Evolutionary conservation across 1,140 invertebrate species (phyloP), one percentile per base, ranked within the genome.

Genomic region (Ylistrum balloti): DNA sequence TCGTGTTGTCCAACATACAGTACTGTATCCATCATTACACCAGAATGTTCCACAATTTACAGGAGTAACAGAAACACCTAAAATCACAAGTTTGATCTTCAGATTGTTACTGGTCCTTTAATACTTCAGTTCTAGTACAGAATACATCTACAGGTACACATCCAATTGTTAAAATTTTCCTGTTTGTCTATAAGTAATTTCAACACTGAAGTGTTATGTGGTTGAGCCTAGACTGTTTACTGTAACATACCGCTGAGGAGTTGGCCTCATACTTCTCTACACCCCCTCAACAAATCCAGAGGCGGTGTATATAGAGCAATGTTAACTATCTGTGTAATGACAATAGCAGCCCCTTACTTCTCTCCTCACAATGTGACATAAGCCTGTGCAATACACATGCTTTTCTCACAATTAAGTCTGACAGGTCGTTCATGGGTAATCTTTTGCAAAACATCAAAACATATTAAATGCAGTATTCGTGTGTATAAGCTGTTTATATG

Each of bases 321-420:
- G 56, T 74, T 74, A 74, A 74, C 56, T 28, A 74, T 28, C 22
- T 28, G 56, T 28, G 56, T 74, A 74, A 74, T 74, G 56, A 74
- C 56, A 74, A 74, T 74, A 74, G 56, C 56, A 74, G 56, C n/a
- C 56, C 22, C 17, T n/a, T 17, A 74, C n/a, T 28, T 5, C 56
- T 74, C 56, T n/a, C 7, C 56, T 7, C 35, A 13, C 35, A 74
- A 74, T 74, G 56, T 74, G 56, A 74, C 56, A 74, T 74, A 74
- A 74, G 9, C 28, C 56, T 74, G 9, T 7, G 41, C 17, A 17
- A 45, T 9, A 5, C 56, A 74, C 56, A 28, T 74, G 56, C 56
- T 74, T 28, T 74, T 74, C 22, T 28, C 56, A 74, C 56, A 74
- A 74, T 74, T 74, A 9, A 74, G n/a, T 74, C 56, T 74, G 56